Conservation (phyloP, 2,797 vertebrate genomes). For the Heterohyrax brucei region DNA sequence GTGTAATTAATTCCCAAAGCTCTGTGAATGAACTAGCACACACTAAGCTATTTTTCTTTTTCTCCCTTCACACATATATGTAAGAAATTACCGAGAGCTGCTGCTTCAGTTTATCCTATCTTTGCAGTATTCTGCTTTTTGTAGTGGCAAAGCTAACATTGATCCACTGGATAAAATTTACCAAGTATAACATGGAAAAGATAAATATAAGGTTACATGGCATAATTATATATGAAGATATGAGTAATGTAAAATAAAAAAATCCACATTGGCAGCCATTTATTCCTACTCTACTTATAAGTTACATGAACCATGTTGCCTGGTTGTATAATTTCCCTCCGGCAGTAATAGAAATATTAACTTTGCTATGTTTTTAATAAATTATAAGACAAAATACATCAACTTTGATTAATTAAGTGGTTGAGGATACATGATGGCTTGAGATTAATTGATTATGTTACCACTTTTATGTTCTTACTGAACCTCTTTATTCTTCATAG, state of each 20-base stretch:
- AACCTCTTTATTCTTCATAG: background rate
- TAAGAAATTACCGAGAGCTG: conserved; percentile 75
- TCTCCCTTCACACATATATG: conserved; percentile 59
- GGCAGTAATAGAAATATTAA: conserved; percentile 33
- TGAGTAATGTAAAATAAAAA: conserved; percentile 49
- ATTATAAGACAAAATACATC: conserved; percentile 83
- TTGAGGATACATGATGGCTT: conserved; percentile 79
- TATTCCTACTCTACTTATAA: conserved; percentile 51
- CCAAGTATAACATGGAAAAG: conserved; percentile 36
- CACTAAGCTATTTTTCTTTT: conserved; percentile 68
- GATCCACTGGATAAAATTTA: conserved; percentile 41
- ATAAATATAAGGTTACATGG: conserved; percentile 49
- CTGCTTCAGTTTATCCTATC: conserved; percentile 70
- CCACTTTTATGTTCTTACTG: background rate
- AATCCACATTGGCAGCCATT: background rate
- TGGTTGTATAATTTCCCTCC: conserved; percentile 33
- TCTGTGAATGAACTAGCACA: conserved; percentile 69
- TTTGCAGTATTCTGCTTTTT: conserved; percentile 49
- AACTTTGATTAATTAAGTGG: conserved; percentile 79
- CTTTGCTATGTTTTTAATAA: conserved; percentile 81
- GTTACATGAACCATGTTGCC: background rate
- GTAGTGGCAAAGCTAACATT: background rate
- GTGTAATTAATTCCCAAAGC: conserved; percentile 75
- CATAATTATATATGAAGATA: background rate
- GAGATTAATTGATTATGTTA: conserved; percentile 41